Evolutionary conservation across 2,797 vertebrate species (phyloP), one percentile per base, ranked within the genome.

Genomic region (Phalloptychus januarius): DNA sequence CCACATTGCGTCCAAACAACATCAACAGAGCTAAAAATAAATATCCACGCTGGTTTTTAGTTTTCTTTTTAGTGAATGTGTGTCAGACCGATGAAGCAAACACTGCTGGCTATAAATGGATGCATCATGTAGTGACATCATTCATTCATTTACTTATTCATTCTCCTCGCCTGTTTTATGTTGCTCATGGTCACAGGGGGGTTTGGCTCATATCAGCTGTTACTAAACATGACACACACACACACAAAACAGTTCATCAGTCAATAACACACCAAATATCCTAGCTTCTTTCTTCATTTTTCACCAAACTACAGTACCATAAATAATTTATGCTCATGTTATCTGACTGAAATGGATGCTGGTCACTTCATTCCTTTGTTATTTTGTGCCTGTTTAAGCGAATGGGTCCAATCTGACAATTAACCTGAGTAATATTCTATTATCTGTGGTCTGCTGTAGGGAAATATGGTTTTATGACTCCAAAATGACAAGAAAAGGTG

Each of bases 281-380:
- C 7, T 8, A 18, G 7, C 7, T 11, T 8, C 36, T 36, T 63
- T 36, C 12, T 20, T 36, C 3, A 16, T 56, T 56, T 54, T 28
- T 56, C 23, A 61, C 36, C 28, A 70, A 71, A 79, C 71, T 20
- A 31, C 33, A 72, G 2, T 40, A 1, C 76, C 81, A 67, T 73
- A 31, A 40, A 20, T 18, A 15, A 10, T 20, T 63, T 18, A 13
- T 16, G 28, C 28, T 33, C 28, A 11, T 61, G 31, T 61, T 61
- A 33, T 25, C 25, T 25, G 10, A 11, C 25, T 28, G 8, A 56
- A 56, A 56, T n/a, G 25, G 52, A 7, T 56, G 25, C 52, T 61
- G 15, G 28, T 61, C 56, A 61, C 28, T 61, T 61, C 28, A 12
- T 33, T 31, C 5, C 5, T 15, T 61, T 11, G 50, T 54, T 31